Evolutionary conservation across 2,797 vertebrate genomes (phyloP).

Genomic region (Tamandua tetradactyla): DNA sequence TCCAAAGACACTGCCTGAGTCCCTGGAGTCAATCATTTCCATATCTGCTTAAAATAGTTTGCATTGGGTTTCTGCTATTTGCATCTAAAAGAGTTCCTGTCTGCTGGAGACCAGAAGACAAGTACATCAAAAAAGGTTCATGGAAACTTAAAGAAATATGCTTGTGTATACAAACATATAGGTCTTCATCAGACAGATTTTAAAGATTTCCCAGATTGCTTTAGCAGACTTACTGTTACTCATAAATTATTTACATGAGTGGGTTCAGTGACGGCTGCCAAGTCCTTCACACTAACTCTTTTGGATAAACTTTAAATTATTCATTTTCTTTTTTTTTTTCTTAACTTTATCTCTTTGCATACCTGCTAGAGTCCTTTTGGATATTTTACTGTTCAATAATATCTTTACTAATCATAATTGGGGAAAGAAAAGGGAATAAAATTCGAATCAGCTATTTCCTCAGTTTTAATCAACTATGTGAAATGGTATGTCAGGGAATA

Average conservation of each 20-base stretch:
- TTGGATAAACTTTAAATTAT: conserved; percentile 30
- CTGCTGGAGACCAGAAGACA: conserved; percentile 5
- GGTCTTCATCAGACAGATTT: neutral
- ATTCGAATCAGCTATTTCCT: neutral
- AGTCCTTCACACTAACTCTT: neutral
- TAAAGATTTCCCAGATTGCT: conserved; percentile 10
- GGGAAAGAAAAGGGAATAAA: neutral
- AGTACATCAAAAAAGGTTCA: neutral
- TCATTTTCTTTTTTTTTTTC: no score
- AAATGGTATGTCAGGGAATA: neutral
- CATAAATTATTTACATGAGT: neutral
- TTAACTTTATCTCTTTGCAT: neutral
- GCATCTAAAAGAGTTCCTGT: neutral
- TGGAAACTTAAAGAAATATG: neutral
- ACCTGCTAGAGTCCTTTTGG: neutral
- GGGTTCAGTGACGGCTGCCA: neutral
- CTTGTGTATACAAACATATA: neutral
- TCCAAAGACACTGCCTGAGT: neutral
- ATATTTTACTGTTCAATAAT: neutral
- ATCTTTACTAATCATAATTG: neutral
- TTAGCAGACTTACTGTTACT: conserved; percentile 4
- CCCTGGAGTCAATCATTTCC: neutral
- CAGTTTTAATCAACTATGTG: conserved; percentile 1
- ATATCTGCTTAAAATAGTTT: conserved; percentile 9
- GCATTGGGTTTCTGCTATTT: neutral